Conservation (phyloP, 2,888 invertebrate species). For the Apocheima hispidaria region DNA sequence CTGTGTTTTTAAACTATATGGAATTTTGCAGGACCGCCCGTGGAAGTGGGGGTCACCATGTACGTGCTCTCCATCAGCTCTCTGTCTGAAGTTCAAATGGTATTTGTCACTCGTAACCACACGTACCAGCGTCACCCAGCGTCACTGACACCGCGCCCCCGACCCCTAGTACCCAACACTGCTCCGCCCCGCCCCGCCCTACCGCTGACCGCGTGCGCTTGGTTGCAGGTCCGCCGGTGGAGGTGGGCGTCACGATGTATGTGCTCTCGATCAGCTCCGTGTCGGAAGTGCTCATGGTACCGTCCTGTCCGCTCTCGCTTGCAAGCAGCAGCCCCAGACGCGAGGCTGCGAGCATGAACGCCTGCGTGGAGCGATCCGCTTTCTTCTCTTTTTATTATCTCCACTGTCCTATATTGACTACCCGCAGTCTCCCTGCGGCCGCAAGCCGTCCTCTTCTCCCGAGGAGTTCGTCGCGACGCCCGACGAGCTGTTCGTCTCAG, state of each 20-base stretch:
- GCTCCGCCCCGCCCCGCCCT: constrained; percentile 69
- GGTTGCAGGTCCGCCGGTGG: constrained; percentile 97
- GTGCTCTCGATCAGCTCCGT: constrained; percentile 99
- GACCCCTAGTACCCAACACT: constrained; percentile 39
- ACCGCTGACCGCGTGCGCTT: constrained; percentile 88
- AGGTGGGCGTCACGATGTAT: constrained; percentile 99
- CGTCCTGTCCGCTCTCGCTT: constrained; percentile 72
- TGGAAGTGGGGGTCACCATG: constrained; percentile 94
- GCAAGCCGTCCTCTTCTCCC: neutral
- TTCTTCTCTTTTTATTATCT: constrained; percentile 54
- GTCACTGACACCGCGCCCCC: constrained; percentile 42
- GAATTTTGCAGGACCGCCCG: constrained; percentile 88
- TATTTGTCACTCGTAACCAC: constrained; percentile 53
- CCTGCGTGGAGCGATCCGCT: constrained; percentile 57
- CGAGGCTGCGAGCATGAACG: constrained; percentile 84
- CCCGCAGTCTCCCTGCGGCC: constrained; percentile 18
- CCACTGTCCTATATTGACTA: constrained; percentile 44
- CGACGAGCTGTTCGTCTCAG: no score
- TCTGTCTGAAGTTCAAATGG: constrained; percentile 94
- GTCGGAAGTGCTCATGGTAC: constrained; percentile 99
- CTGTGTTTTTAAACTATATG: constrained; percentile 30
- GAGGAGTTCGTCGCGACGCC: no score
- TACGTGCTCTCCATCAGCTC: constrained; percentile 94
- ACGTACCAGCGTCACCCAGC: constrained; percentile 20
- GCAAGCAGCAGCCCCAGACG: constrained; percentile 66